Evolutionary conservation across 2,888 invertebrate species (phyloP).

Genomic region (Gasteruption jaculator): DNA sequence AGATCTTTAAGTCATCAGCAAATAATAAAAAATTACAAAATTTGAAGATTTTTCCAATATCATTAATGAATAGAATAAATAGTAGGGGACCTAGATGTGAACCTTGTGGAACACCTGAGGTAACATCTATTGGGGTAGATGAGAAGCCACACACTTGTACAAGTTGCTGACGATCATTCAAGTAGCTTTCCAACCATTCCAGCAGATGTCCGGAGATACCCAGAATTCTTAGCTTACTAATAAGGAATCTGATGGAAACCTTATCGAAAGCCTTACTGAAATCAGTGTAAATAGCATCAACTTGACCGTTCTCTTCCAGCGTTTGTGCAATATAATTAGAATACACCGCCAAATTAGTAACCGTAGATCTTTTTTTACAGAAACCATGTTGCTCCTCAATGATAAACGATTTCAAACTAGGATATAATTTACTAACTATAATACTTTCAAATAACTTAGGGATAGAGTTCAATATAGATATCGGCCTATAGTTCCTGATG

Average conservation of each 20-base stretch:
- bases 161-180: background rate
- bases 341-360: background rate
- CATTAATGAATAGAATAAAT: no score
- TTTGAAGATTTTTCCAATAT: no score
- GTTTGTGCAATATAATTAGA: background rate
- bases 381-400: constrained; percentile 7
- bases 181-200: background rate
- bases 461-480: background rate
- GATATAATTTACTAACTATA: background rate
- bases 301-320: background rate
- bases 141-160: no score
- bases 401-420: background rate
- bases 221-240: background rate
- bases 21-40: no score
- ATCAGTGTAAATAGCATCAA: constrained; percentile 7
- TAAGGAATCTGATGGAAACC: background rate
- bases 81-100: no score
- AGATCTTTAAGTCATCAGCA: no score
- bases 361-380: background rate
- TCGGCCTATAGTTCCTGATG: constrained; percentile 1
- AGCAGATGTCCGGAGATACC: constrained; percentile 5
- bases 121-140: no score
- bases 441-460: constrained; percentile 6
- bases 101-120: no score
- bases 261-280: constrained; percentile 9